Conservation (phyloP, 2,888 invertebrate genomes). For the Tachina grossa region DNA sequence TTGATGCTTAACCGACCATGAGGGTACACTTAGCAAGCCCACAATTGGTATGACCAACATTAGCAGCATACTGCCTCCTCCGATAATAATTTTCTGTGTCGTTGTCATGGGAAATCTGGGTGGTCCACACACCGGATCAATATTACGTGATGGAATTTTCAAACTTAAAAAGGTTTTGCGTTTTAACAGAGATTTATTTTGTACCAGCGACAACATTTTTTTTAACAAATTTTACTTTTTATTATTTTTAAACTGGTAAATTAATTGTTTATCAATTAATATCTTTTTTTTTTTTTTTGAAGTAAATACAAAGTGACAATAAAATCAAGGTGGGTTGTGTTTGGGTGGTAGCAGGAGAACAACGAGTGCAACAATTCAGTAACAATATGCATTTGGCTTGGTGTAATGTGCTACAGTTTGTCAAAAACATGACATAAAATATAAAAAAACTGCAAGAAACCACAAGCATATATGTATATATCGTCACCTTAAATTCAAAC, state of each 20-base stretch:
- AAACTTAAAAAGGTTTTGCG: conserved; percentile 10
- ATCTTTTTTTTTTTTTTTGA: background rate
- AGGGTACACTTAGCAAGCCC: conserved; percentile 72
- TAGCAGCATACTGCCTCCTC: conserved; percentile 69
- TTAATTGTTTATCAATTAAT: background rate
- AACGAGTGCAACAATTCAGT: no score
- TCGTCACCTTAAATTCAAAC: no score
- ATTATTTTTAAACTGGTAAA: background rate
- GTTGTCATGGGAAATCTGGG: conserved; percentile 75
- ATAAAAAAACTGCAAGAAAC: no score
- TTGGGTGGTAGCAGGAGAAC: no score
- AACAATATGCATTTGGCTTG: no score
- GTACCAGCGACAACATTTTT: conserved; percentile 31
- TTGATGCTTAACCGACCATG: conserved; percentile 72
- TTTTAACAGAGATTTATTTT: conserved; percentile 33
- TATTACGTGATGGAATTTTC: conserved; percentile 30
- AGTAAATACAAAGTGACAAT: background rate
- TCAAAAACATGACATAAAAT: no score
- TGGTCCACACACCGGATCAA: conserved; percentile 73
- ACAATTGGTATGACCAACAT: conserved; percentile 77
- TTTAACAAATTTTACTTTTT: background rate
- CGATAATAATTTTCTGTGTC: conserved; percentile 68
- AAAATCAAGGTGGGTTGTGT: background rate
- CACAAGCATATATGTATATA: no score
- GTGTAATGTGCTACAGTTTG: no score